These are phyloP conservation scores for Mustelus asterias DNA, from an alignment of 2,113 vertebrate species.

Conservation along the genomic window DNA sequence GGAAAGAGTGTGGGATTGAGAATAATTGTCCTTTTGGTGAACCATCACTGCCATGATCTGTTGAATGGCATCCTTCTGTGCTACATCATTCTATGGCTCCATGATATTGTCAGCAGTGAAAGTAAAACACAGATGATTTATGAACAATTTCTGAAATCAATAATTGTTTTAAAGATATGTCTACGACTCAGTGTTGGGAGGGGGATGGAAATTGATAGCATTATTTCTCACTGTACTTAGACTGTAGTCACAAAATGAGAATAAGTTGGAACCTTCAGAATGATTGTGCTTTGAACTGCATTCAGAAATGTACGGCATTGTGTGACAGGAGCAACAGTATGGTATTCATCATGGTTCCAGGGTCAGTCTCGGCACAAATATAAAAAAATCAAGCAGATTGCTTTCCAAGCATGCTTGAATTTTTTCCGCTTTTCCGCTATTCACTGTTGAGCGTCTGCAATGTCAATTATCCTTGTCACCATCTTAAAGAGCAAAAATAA, in stretches of 20 bases:
- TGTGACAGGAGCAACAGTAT: neutral
- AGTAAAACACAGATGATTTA: neutral
- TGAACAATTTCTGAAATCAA: neutral
- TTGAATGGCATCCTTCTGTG: neutral
- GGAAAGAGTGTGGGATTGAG: neutral
- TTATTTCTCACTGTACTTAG: neutral
- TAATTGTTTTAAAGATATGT: neutral
- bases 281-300: neutral
- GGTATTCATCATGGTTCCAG: neutral
- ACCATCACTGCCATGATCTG: neutral
- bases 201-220: neutral
- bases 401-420: neutral
- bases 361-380: neutral
- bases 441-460: too few species aligned
- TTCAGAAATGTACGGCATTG: neutral
- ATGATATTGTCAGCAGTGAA: neutral
- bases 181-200: neutral
- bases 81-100: neutral
- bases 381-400: neutral
- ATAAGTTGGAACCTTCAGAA: neutral
- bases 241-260: neutral
- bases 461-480: too few species aligned
- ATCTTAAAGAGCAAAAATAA: too few species aligned
- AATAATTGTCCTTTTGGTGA: neutral
- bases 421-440: too few species aligned